Percentiles rank a stretch among this genome's conserved stretches.
Conservation (phyloP, 2,113 vertebrate genomes). For the Chaetorhynchus papuensis region DNA sequence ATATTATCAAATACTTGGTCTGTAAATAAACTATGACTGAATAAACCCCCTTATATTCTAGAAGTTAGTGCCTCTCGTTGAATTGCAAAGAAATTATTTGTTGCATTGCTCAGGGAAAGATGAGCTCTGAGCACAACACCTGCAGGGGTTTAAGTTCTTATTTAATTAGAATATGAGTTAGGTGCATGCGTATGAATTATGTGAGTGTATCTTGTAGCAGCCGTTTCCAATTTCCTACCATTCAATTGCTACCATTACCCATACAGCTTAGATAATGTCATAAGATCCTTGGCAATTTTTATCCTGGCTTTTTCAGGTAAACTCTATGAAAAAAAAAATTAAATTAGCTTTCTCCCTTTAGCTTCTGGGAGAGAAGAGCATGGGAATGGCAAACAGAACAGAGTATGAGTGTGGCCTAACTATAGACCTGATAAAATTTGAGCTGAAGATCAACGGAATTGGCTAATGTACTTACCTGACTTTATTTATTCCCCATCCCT, state of each 20-base stretch:
- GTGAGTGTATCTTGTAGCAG: neutral
- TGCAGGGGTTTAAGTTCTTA: neutral
- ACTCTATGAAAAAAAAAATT: neutral
- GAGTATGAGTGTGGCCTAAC: neutral
- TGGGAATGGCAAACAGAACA: neutral
- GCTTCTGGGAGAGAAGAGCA: neutral
- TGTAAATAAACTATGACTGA: neutral
- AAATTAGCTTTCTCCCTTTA: neutral
- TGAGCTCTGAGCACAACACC: neutral
- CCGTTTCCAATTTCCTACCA: neutral
- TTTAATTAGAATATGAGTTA: neutral
- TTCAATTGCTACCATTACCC: neutral
- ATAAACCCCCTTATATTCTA: neutral
- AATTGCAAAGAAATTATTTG: neutral
- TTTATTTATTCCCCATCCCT: neutral
- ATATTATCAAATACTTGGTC: neutral
- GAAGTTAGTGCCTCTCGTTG: neutral
- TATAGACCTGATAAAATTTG: neutral
- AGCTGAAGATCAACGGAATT: neutral
- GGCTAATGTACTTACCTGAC: neutral
- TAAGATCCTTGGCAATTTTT: neutral
- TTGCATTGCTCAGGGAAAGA: neutral
- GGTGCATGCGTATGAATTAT: neutral
- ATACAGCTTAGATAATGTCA: neutral
- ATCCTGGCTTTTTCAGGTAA: neutral